Percentiles rank a stretch among this genome's conserved stretches.
Evolutionary conservation across 2,113 vertebrate genomes (phyloP).

Genomic region (Ceuthmochares aereus): DNA sequence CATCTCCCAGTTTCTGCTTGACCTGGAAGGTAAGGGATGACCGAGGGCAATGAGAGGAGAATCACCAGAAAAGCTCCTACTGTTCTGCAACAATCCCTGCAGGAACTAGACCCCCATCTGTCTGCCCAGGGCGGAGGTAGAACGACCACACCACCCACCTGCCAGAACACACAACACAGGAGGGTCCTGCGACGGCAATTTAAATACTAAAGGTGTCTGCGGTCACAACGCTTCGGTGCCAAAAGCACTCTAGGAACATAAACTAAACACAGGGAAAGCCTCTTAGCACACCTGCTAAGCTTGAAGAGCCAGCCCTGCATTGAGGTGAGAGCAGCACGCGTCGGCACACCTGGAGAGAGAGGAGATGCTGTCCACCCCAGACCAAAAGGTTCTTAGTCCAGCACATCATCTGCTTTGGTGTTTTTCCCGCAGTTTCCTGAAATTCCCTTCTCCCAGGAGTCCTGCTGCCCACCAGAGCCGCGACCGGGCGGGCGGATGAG

Average conservation of each 20-base stretch:
- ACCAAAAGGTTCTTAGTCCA: background rate
- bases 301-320: background rate
- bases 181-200: background rate
- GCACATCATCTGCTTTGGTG: too few species aligned
- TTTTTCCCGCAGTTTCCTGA: background rate
- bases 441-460: background rate
- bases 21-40: background rate
- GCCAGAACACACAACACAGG: background rate
- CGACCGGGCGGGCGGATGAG: too few species aligned
- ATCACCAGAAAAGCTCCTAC: background rate
- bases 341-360: background rate
- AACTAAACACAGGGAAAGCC: background rate
- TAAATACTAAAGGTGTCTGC: background rate
- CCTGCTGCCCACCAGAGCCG: background rate
- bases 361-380: background rate
- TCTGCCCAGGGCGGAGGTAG: rapidly evolving
- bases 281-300: background rate
- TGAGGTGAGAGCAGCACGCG: too few species aligned
- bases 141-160: rapidly evolving
- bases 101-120: background rate
- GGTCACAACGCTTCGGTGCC: background rate
- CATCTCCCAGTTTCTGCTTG: background rate
- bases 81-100: background rate
- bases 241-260: slow-evolving; percentile 6
- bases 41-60: background rate